A percentile compares a stretch with the other conserved stretches of the same genome.
phyloP scores from a whole-genome alignment of 2,113 vertebrate genomes.

The Zosterops lateralis region DNA sequence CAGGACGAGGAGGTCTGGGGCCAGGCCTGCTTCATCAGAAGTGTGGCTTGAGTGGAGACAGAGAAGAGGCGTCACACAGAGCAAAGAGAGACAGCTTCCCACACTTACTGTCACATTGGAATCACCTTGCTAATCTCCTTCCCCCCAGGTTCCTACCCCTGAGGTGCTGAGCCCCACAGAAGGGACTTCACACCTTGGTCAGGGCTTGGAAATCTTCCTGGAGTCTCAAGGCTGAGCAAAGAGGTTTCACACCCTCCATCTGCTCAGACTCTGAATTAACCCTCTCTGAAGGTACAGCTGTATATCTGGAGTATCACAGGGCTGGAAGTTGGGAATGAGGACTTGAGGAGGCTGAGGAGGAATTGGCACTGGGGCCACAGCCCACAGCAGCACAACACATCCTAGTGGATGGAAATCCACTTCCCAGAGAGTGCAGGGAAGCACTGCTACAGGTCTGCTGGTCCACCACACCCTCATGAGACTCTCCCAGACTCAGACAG shows the following conservation, averaged over 20 bases:
- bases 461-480: background rate
- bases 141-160: background rate
- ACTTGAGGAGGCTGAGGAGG: background rate
- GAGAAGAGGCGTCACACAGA: constrained; percentile 73
- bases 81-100: background rate
- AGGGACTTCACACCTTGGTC: background rate
- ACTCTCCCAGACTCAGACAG: background rate
- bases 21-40: constrained; percentile 93
- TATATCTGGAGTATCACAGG: background rate
- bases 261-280: background rate
- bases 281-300: background rate
- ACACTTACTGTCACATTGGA: rapidly evolving
- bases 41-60: constrained; percentile 82
- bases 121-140: background rate
- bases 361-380: background rate
- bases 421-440: background rate
- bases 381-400: background rate
- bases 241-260: background rate
- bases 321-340: rapidly evolving
- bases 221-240: background rate
- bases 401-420: background rate
- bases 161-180: background rate
- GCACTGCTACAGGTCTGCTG: background rate
- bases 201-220: background rate
- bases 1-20: constrained; percentile 85